Base-by-base conservation (phyloP, 1,140 invertebrate genomes). In the Steinernema khuongi region DNA sequence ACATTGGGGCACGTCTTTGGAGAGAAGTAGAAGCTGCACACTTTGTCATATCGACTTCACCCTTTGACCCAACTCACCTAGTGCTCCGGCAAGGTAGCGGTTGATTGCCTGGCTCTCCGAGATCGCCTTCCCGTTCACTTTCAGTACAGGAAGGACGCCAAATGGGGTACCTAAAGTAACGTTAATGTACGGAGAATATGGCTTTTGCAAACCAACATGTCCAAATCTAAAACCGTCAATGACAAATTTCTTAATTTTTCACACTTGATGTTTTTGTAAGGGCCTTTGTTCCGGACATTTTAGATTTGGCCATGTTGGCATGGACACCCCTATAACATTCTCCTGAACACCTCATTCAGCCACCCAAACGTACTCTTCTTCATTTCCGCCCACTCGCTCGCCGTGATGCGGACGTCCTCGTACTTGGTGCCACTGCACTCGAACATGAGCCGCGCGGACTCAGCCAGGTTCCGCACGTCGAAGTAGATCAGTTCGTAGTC, bases 41-140 rank as follows among this genome's bases (percentile, higher is more conserved):
- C n/a, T n/a, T n/a, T n/a, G n/a, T n/a, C n/a, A 60, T 14, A 60
- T 17, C 11, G 50, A 11, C 19, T 60, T 14, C 50, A 11, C 4
- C 4, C 19, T 7, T 7, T 22, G 4, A n/a, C 19, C 7, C 14
- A 7, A 22, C 50, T 60, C 19, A 60, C 50, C 50, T 7, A 60
- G 50, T 4, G 26, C 22, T 60, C 50, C 50, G 19, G 50, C 50
- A 7, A 60, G 50, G 26, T 60, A 60, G 50, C 50, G 50, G 19
- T 60, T 60, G 50, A 60, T 60, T 26, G 50, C 50, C 19, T 60
- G 50, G 22, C 50, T 60, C 19, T 60, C 50, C 50, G 50, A 60
- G 22, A 60, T 60, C 7, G 50, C 4, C 4, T 14, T 60, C 26
- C 50, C 50, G 50, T 60, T 60, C 7, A 60, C 50, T 22, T 60